Evolutionary conservation across 2,113 vertebrate species (phyloP), one percentile per base, ranked within the genome.

Genomic region (Lanius collurio): DNA sequence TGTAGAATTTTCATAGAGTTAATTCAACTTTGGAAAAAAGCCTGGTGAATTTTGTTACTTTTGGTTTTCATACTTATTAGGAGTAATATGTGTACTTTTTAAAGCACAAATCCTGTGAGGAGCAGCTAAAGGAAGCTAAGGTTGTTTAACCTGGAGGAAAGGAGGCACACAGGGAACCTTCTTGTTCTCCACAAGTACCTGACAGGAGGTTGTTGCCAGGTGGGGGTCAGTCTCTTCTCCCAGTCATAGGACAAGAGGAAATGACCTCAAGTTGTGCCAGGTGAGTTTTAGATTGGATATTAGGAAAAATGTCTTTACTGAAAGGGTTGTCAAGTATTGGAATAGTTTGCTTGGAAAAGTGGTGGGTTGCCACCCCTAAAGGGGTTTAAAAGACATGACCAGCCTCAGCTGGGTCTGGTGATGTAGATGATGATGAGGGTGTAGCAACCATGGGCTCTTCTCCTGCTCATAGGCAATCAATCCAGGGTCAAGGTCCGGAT

Each of bases 361-460:
- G 21, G 13, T 56, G 24, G 30, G 16, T 41, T 10, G 8, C 42
- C 30, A 56, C 2, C 20, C 30, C 30, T 64, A 13, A 49, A 71
- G 35, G 7, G 7, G 2, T n/a, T 87, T 71, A 64, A 49, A 63
- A 63, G n/a, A 12, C 0, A 1, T 55, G 28, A 53, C 11, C 2
- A 1, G 18, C 37, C 31, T 63, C 3, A 3, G 67, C 16, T 2
- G 2, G 6, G 18, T 53, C 50, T 63, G 42, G 9, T 62, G 39
- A 22, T 4, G 3, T 79, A 27, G 23, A 27, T 33, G 63, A 57
- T 6, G 1, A 16, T 0, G 2, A 71, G 7, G 49, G 9, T 63
- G 23, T 42, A 65, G 37, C 55, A 69, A 16, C 50, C 18, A 9
- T 17, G 31, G 9, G 18, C 44, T 83, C 21, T 87, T 93, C 64